phyloP scores from a whole-genome alignment of 2,113 vertebrate genomes.

The Brachyhypopomus occidentalis region DNA sequence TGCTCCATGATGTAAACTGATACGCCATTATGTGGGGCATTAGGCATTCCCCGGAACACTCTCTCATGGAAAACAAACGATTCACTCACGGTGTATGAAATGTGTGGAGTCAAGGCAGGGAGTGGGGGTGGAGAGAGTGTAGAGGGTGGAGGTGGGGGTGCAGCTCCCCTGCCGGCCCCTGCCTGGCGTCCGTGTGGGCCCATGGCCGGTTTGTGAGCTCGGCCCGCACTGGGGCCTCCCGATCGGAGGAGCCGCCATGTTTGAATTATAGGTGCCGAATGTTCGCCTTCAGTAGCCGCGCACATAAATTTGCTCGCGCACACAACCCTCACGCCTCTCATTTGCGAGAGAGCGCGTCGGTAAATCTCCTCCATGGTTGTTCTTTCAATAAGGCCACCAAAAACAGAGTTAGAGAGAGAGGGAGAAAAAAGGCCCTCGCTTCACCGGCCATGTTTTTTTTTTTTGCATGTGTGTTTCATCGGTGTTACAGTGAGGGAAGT shows the following conservation, averaged over 20 bases:
- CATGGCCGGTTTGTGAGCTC: constrained; percentile 22
- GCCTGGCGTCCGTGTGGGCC: constrained; percentile 28
- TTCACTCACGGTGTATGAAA: constrained; percentile 67
- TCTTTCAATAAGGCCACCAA: constrained; percentile 61
- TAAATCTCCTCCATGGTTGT: constrained; percentile 65
- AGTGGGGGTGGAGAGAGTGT: constrained; percentile 41
- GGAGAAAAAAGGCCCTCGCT: constrained; percentile 48
- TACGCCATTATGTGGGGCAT: constrained; percentile 67
- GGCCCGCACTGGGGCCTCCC: constrained; percentile 30
- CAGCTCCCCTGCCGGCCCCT: constrained; percentile 67
- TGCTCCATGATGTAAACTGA: constrained; percentile 68
- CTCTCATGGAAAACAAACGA: constrained; percentile 69
- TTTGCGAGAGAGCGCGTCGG: constrained; percentile 60
- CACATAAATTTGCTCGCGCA: constrained; percentile 58
- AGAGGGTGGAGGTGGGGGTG: no score
- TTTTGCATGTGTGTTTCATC: constrained; percentile 47
- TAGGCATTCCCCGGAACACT: constrained; percentile 66
- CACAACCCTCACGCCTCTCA: constrained; percentile 43
- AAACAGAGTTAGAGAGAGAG: no score
- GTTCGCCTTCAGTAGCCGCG: constrained; percentile 61
- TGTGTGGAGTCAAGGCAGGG: constrained; percentile 65
- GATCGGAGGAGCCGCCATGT: constrained; percentile 35
- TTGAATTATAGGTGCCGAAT: constrained; percentile 65
- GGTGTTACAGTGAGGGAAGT: constrained; percentile 59
- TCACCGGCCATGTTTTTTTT: constrained; percentile 36